Evolutionary conservation across 2,888 invertebrate genomes (phyloP).

Genomic region (Nomada fabriciana): DNA sequence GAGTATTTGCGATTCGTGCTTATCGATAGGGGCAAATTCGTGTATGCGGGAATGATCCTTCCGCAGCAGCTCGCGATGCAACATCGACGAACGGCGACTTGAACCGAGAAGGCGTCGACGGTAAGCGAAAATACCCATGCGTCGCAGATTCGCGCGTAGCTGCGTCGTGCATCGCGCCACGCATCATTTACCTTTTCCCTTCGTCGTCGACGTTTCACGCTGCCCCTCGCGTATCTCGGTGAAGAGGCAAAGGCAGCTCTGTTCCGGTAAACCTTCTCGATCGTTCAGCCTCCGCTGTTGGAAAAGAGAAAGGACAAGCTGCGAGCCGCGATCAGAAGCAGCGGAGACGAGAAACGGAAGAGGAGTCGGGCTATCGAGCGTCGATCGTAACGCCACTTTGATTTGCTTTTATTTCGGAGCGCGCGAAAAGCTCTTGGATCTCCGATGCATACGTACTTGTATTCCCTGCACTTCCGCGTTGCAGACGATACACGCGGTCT

Average conservation of each 20-base stretch:
- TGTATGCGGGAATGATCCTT: too few relatives aligned
- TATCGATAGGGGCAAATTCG: too few relatives aligned
- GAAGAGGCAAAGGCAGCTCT: background rate
- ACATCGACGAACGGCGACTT: background rate
- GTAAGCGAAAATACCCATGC: slow-evolving; percentile 62
- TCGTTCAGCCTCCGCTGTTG: slow-evolving; percentile 54
- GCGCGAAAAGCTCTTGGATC: too few relatives aligned
- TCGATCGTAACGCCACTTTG: too few relatives aligned
- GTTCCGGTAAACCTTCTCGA: slow-evolving; percentile 58
- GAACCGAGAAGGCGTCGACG: background rate
- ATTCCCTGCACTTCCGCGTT: too few relatives aligned
- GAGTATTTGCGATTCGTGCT: too few relatives aligned
- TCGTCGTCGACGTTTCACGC: background rate
- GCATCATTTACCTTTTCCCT: background rate
- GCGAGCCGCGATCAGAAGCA: too few relatives aligned
- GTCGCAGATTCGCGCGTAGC: slow-evolving; percentile 58
- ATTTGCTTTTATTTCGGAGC: too few relatives aligned
- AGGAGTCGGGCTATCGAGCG: too few relatives aligned
- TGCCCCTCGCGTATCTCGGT: background rate
- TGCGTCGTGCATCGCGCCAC: background rate
- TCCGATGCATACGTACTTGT: too few relatives aligned
- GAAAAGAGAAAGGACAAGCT: slow-evolving; percentile 30
- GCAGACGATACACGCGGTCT: background rate
- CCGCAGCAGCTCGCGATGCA: too few relatives aligned
- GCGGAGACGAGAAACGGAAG: slow-evolving; percentile 25